Conservation (phyloP, 1,140 invertebrate species). For the Agrypnia vestita region DNA sequence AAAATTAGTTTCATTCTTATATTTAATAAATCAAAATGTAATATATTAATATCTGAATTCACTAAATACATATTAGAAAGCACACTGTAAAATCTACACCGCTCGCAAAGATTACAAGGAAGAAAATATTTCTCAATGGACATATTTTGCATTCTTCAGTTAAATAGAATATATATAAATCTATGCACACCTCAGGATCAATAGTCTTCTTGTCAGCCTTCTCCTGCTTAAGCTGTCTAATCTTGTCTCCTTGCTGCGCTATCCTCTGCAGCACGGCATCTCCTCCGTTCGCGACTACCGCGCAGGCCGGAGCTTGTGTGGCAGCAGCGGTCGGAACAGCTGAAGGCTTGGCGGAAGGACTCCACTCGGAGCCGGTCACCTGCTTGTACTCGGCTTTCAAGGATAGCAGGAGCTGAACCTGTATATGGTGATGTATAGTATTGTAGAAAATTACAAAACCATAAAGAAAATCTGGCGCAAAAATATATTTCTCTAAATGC, state of each 20-base stretch:
- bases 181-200: slow-evolving; percentile 65
- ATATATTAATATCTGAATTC: not conserved
- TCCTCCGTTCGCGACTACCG: slow-evolving; percentile 30
- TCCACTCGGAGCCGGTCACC: slow-evolving; percentile 79
- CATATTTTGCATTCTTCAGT: too few species aligned
- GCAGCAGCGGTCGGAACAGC: slow-evolving; percentile 39
- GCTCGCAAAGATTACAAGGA: too few species aligned
- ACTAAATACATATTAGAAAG: not conserved
- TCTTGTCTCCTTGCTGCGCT: slow-evolving; percentile 79
- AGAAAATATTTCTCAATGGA: too few species aligned
- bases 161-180: not conserved
- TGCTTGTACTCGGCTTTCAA: slow-evolving; percentile 83
- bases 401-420: slow-evolving; percentile 78
- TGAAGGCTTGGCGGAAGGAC: slow-evolving; percentile 68
- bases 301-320: not conserved
- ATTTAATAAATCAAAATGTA: too few species aligned
- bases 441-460: not conserved
- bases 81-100: too few species aligned
- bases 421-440: not conserved
- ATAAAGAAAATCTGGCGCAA: too few species aligned
- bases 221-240: slow-evolving; percentile 79
- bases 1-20: too few species aligned
- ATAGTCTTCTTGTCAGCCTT: slow-evolving; percentile 76
- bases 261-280: slow-evolving; percentile 66
- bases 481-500: too few species aligned